Conservation (phyloP, 2,113 vertebrate species). For the Lagopus leucura region DNA sequence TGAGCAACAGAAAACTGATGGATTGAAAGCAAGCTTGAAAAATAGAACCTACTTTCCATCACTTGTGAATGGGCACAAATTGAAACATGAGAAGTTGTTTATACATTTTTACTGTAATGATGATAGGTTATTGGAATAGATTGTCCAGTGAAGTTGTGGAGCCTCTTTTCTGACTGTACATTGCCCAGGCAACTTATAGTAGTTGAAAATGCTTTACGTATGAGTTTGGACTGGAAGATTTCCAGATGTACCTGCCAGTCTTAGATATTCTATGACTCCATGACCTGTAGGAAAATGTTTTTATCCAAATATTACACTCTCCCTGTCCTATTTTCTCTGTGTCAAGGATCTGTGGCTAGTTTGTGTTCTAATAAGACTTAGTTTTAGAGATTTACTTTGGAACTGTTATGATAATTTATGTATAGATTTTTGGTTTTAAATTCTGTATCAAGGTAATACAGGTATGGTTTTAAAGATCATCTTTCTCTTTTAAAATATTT, state of each 20-base stretch:
- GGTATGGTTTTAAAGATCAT: neutral
- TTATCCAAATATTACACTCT: neutral
- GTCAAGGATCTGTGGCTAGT: neutral
- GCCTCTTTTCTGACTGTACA: neutral
- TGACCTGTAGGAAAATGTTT: neutral
- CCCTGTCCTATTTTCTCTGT: neutral
- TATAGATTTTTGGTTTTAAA: neutral
- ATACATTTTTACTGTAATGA: neutral
- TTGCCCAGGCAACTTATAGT: neutral
- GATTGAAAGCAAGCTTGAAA: neutral
- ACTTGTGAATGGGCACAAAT: neutral
- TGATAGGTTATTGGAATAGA: neutral
- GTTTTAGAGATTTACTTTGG: neutral
- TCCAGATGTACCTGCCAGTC: neutral
- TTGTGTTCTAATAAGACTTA: neutral
- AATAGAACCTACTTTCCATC: neutral
- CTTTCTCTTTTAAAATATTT: neutral
- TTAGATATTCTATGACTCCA: neutral
- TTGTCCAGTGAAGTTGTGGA: neutral
- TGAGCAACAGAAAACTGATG: neutral
- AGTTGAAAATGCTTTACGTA: neutral
- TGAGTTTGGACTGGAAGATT: neutral
- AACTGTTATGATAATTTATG: neutral
- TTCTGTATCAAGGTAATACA: neutral
- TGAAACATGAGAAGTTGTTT: neutral